Percentiles rank a stretch among this genome's conserved stretches.
Conservation (phyloP, 2,797 vertebrate species). For the Lepilemur septentrionalis region DNA sequence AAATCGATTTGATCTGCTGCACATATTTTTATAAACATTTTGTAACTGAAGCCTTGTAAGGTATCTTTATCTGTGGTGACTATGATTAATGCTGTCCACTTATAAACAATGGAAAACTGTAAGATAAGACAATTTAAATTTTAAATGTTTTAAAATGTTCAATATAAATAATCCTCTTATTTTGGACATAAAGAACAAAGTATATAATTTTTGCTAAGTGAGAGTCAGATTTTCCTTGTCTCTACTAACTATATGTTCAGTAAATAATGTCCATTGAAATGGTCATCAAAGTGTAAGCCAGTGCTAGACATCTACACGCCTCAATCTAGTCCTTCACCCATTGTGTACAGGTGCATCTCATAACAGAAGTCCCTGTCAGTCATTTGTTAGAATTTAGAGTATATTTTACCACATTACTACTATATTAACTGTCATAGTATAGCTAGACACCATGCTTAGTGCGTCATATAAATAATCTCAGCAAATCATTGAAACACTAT, state of each 20-base stretch:
- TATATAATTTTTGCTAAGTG: not conserved
- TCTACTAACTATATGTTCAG: not conserved
- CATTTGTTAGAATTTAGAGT: not conserved
- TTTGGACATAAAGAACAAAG: slow-evolving; percentile 1
- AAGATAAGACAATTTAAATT: slow-evolving; percentile 2
- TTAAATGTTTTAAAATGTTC: not conserved
- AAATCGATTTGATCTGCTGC: not conserved
- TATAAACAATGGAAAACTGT: not conserved
- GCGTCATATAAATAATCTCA: not conserved
- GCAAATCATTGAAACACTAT: not conserved
- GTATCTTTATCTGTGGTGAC: not conserved
- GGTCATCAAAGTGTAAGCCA: not conserved
- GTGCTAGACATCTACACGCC: accelerated
- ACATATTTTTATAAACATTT: slow-evolving; percentile 20
- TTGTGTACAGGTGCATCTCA: not conserved
- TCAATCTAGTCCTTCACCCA: not conserved
- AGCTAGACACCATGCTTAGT: not conserved
- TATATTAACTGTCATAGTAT: not conserved
- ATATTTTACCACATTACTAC: not conserved
- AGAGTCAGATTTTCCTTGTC: not conserved
- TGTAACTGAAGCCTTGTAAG: not conserved
- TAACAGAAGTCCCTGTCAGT: not conserved
- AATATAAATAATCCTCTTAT: not conserved
- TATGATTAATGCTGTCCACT: not conserved
- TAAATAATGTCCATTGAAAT: not conserved